Evolutionary conservation across 2,888 invertebrate genomes (phyloP).

Genomic region (Eupithecia exiguata): DNA sequence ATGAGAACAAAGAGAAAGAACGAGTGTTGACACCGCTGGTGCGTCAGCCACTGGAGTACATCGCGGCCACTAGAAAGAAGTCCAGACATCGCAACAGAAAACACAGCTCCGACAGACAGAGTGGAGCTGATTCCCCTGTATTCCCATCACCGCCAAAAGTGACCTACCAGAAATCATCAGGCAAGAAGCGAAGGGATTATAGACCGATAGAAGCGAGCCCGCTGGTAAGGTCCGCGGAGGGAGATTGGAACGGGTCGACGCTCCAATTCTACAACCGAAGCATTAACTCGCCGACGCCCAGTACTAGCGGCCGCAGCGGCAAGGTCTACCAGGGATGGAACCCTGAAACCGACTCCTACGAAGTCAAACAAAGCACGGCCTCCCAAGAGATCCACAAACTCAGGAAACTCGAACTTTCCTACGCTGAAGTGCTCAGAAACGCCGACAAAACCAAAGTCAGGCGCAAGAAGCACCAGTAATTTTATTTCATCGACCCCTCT

Average conservation of each 20-base stretch:
- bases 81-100: conserved; percentile 86
- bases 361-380: conserved; percentile 87
- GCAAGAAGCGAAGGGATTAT: conserved; percentile 84
- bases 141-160: conserved; percentile 88
- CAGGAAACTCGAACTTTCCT: conserved; percentile 91
- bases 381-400: conserved; percentile 93
- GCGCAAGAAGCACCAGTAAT: conserved; percentile 82
- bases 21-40: conserved; percentile 86
- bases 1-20: conserved; percentile 68
- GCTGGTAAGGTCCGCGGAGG: conserved; percentile 68
- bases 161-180: conserved; percentile 82
- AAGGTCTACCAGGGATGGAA: conserved; percentile 81
- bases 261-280: conserved; percentile 87
- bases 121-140: conserved; percentile 86
- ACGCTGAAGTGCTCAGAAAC: conserved; percentile 92
- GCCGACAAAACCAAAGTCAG: conserved; percentile 84
- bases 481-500: conserved; percentile 75
- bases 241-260: conserved; percentile 88
- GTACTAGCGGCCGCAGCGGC: conserved; percentile 77
- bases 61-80: conserved; percentile 89
- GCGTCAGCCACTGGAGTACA: conserved; percentile 89
- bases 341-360: conserved; percentile 77
- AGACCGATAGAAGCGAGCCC: conserved; percentile 83
- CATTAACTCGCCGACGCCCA: conserved; percentile 85
- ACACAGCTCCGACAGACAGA: conserved; percentile 85